These are phyloP conservation scores for Coelopa frigida DNA, from an alignment of 1,140 invertebrate species.

Conservation along the genomic window DNA sequence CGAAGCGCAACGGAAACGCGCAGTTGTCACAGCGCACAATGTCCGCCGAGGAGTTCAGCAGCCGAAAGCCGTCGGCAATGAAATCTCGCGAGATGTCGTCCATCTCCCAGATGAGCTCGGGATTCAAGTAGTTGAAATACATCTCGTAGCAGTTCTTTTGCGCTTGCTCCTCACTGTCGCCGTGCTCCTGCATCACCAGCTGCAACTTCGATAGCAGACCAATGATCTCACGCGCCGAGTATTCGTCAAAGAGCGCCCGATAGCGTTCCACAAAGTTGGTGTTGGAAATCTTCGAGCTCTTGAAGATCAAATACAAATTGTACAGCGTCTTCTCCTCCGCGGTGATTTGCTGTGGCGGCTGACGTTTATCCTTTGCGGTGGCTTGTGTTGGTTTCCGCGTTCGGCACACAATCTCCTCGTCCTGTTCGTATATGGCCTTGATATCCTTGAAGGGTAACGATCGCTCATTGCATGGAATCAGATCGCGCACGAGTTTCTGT, in stretches of 20 bases:
- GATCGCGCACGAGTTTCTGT: constrained; percentile 34
- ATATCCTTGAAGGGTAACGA: constrained; percentile 38
- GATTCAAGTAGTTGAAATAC: constrained; percentile 43
- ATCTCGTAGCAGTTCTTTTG: constrained; percentile 38
- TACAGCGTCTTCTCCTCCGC: constrained; percentile 43
- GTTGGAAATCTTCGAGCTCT: constrained; percentile 38
- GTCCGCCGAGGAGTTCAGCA: constrained; percentile 26
- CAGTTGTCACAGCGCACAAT: constrained; percentile 36
- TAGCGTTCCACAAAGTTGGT: constrained; percentile 39
- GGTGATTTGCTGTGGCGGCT: constrained; percentile 23
- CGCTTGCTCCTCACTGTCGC: constrained; percentile 29
- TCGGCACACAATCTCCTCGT: constrained; percentile 35
- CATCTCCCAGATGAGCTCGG: constrained; percentile 42
- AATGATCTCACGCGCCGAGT: constrained; percentile 33
- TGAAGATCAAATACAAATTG: constrained; percentile 40
- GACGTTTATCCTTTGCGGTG: constrained; percentile 2
- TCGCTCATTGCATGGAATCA: constrained; percentile 35
- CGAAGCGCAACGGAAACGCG: constrained; percentile 34
- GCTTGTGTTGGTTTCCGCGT: constrained; percentile 10
- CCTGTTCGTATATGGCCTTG: constrained; percentile 32
- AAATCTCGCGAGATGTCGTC: constrained; percentile 36
- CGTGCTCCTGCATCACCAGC: constrained; percentile 35
- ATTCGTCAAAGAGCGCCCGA: constrained; percentile 35
- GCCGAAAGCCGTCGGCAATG: constrained; percentile 33
- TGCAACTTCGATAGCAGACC: constrained; percentile 28